Percentiles rank a stretch among this genome's conserved stretches.
Conservation (phyloP, 2,888 invertebrate genomes). For the Steinernema carpocapsae region DNA sequence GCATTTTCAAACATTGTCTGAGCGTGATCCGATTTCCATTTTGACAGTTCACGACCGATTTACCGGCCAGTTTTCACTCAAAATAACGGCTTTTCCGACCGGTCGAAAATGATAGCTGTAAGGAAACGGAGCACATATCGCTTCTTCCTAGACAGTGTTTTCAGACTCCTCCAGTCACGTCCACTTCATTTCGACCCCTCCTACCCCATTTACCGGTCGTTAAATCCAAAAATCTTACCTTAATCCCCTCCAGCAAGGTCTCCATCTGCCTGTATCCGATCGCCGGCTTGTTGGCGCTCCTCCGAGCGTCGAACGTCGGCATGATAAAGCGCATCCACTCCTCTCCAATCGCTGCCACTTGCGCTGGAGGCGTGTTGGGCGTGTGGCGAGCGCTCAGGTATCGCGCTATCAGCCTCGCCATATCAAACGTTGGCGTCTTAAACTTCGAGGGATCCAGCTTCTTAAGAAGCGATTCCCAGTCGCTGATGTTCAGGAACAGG, state of each 20-base stretch:
- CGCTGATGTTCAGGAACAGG: background rate
- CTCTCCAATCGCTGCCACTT: background rate
- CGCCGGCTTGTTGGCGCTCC: background rate
- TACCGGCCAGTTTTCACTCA: too few species aligned
- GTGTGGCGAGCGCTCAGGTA: background rate
- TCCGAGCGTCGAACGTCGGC: background rate
- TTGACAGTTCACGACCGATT: too few species aligned
- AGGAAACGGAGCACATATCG: too few species aligned
- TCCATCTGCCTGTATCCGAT: constrained; percentile 4
- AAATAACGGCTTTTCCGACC: too few species aligned
- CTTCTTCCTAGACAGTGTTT: too few species aligned
- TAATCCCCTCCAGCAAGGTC: background rate
- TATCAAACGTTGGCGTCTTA: background rate
- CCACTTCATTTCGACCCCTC: too few species aligned
- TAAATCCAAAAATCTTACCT: background rate
- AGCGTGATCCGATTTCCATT: too few species aligned
- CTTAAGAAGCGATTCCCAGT: background rate
- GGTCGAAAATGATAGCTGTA: too few species aligned
- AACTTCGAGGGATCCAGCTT: background rate
- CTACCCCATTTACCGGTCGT: too few species aligned
- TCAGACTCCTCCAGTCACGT: too few species aligned
- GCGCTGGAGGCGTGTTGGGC: background rate
- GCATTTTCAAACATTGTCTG: too few species aligned
- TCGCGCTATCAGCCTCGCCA: background rate
- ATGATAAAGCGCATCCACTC: constrained; percentile 11